Conservation (phyloP, 2,113 vertebrate species). For the Emydocephalus ijimae region DNA sequence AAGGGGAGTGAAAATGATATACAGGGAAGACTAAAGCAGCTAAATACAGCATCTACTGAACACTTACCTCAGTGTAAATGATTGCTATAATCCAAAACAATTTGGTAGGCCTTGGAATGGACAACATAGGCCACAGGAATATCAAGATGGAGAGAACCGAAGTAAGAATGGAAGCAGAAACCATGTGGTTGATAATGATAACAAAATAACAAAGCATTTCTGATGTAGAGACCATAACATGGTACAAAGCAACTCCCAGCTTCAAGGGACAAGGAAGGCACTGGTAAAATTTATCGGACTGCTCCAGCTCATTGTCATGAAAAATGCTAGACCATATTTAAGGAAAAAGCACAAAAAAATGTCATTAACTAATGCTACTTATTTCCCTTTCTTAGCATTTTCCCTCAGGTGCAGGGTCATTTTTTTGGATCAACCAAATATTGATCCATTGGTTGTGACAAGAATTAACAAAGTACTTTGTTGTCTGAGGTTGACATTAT, state of each 20-base stretch:
- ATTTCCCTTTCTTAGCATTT: not conserved
- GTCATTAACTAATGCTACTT: not conserved
- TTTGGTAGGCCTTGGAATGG: slow-evolving; percentile 72
- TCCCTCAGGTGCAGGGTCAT: not conserved
- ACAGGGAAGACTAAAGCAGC: not conserved
- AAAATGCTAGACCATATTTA: slow-evolving; percentile 55
- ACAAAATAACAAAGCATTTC: slow-evolving; percentile 74
- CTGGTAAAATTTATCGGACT: slow-evolving; percentile 65
- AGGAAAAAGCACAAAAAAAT: not conserved
- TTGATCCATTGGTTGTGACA: not conserved
- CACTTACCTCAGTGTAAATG: slow-evolving; percentile 75
- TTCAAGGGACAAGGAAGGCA: slow-evolving; percentile 58
- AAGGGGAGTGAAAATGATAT: not conserved
- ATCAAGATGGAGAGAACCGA: slow-evolving; percentile 70
- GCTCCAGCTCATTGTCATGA: slow-evolving; percentile 63
- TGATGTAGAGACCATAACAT: slow-evolving; percentile 64
- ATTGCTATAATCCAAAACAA: slow-evolving; percentile 76
- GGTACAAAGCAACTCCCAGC: slow-evolving; percentile 67
- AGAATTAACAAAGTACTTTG: not conserved
- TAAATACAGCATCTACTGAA: not conserved
- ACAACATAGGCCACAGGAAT: slow-evolving; percentile 75
- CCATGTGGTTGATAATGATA: slow-evolving; percentile 71
- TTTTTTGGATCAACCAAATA: not conserved
- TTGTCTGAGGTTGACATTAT: not conserved
- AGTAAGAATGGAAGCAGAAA: slow-evolving; percentile 69